These are phyloP conservation scores for Antitype chi DNA, from an alignment of 2,888 invertebrate species.

Conservation along the genomic window DNA sequence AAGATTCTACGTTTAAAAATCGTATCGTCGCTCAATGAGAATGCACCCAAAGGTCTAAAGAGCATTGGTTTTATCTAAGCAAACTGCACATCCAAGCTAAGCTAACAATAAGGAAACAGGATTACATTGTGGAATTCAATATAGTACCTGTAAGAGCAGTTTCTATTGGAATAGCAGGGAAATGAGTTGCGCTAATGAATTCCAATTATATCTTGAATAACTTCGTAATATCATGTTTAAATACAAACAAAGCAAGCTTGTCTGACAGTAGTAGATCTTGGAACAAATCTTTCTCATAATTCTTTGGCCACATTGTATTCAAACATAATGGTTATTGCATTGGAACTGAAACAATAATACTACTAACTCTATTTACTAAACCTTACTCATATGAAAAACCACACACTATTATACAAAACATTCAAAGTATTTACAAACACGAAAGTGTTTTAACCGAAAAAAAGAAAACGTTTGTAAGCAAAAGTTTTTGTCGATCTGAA, in stretches of 20 bases:
- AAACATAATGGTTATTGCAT: not conserved
- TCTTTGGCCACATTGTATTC: not conserved
- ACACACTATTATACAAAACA: not conserved
- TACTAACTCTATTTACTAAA: not conserved
- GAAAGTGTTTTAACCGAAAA: constrained; percentile 28
- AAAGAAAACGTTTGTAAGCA: constrained; percentile 38
- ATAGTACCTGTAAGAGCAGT: not conserved
- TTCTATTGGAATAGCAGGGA: not conserved
- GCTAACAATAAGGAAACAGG: constrained; percentile 23
- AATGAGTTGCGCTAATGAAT: constrained; percentile 21
- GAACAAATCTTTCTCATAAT: not conserved
- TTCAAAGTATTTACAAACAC: constrained; percentile 9
- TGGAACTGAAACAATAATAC: not conserved
- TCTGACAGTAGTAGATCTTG: not conserved
- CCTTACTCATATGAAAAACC: not conserved
- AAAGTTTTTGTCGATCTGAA: constrained; percentile 59
- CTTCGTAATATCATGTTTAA: not conserved
- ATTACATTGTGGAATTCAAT: constrained; percentile 27
- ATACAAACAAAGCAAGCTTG: not conserved
- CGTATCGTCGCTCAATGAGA: constrained; percentile 19
- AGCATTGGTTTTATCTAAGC: constrained; percentile 20
- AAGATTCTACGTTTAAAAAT: not conserved
- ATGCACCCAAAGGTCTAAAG: not conserved
- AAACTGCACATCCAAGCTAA: constrained; percentile 17
- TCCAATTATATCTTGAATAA: constrained; percentile 31